Evolutionary conservation across 2,113 vertebrate genomes (phyloP), one percentile per base, ranked within the genome.

Genomic region (Saiga tatarica): DNA sequence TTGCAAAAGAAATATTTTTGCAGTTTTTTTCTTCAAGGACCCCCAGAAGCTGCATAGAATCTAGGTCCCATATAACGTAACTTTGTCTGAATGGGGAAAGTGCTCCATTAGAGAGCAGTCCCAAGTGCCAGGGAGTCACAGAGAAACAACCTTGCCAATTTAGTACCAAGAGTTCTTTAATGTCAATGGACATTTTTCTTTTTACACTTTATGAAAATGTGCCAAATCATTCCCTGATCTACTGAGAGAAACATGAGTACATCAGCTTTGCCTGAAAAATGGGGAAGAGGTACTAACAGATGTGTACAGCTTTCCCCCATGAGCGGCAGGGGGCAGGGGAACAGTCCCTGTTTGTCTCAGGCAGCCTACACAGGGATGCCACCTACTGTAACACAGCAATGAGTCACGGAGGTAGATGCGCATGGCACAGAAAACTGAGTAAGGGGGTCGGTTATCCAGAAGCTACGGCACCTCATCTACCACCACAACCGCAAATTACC

Each of bases 391-490:
- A 95, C 89, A 94, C 11, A 86, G 94, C 64, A 82, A 16, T 97
- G 96, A 97, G 94, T 97, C 97, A 97, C 1, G 23, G 86, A 97
- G 88, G 86, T 89, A 78, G 57, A 89, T 64, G 62, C 94, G 79
- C 42, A 95, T 25, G 82, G 90, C 81, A 97, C 8, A 26, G 39
- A 91, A 92, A 87, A 94, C 45, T 33, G 83, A 95, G 64, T 59
- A 17, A 93, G 59, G 53, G 30, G 87, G 36, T 28, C 42, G 2
- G 53, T 81, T 91, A 93, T 85, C 92, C 50, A 95, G 81, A 87
- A 87, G 84, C 79, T 81, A 95, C 59, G 28, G 33, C 16, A 83
- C 45, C 50, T 86, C 57, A 93, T 11, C n/a, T 17, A 76, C 83
- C 60, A 28, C 79, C 55, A 52, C 0, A 3, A 79, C 88, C 6